Evolutionary conservation across 2,888 invertebrate species (phyloP), one percentile per base, ranked within the genome.

Genomic region (Phortica magna): DNA sequence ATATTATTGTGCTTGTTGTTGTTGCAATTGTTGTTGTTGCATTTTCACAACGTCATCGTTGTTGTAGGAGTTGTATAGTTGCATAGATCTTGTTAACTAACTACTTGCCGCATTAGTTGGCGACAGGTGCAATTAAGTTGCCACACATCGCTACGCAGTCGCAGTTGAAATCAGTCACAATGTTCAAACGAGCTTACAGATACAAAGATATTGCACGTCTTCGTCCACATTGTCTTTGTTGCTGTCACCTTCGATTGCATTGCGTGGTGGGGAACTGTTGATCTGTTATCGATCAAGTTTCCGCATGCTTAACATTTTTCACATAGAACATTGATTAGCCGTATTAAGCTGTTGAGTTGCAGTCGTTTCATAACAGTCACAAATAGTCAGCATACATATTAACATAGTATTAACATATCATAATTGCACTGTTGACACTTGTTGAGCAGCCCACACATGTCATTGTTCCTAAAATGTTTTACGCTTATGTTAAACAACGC

Each of bases 61-160:
- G 57, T 74, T 48, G 68, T 68, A 68, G 68, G 68, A 68, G 68
- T 68, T 68, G 22, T n/a, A n/a, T 42, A 10, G 3, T 39, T 73
- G 61, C 22, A 59, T 17, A 19, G 39, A 57, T 59, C 17, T 12
- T 57, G 72, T 53, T 72, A 55, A 55, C 55, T 55, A 55, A 55
- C 61, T 22, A 61, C 59, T 41, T 57, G 41, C 22, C 48, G 42
- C 6, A 22, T 70, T 70, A 9, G 43, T 41, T 57, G 85, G 84
- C 84, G 88, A 83, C 85, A 85, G 88, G 87, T 85, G 88, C 88
- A 85, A 88, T 86, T 87, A 85, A 43, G 68, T 68, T 43, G 68
- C 48, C 43, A 48, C 9, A 48, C 48, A 48, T 9, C 48, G 31
- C 31, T 31, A 31, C 31, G 31, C 31, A 31, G 31, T 31, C 31